phyloP scores from a whole-genome alignment of 2,113 vertebrate genomes.

The Dromiciops gliroides region DNA sequence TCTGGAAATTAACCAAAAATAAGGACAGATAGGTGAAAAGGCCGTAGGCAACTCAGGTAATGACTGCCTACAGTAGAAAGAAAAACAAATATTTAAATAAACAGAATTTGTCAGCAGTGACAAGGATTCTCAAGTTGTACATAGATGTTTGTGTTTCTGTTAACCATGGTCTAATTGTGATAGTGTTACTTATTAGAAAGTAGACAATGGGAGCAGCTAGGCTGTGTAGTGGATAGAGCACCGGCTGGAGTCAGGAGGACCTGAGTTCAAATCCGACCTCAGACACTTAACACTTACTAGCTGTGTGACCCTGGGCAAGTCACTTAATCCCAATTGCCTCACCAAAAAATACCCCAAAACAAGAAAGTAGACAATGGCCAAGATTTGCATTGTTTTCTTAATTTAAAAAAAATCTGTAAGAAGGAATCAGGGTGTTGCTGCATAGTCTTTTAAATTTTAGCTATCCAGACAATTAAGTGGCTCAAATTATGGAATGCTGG shows the following conservation, averaged over 20 bases:
- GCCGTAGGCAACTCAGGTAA: not conserved
- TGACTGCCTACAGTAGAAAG: slow-evolving; percentile 31
- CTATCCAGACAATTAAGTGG: not conserved
- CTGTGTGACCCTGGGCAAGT: too few species aligned
- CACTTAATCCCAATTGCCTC: too few species aligned
- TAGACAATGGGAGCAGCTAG: not conserved
- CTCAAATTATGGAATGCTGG: not conserved
- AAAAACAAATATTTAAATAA: slow-evolving; percentile 59
- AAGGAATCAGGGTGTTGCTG: not conserved
- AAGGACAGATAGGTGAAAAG: not conserved
- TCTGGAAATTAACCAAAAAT: slow-evolving; percentile 26
- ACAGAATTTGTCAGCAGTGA: slow-evolving; percentile 3
- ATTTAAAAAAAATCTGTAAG: not conserved
- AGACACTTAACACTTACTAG: too few species aligned
- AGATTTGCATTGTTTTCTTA: not conserved
- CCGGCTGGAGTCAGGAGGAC: too few species aligned
- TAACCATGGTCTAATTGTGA: slow-evolving; percentile 10
- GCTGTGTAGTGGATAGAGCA: too few species aligned
- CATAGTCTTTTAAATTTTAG: not conserved
- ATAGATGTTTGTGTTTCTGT: slow-evolving; percentile 35
- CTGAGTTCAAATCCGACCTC: too few species aligned
- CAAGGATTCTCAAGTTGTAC: slow-evolving; percentile 30
- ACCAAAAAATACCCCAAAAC: too few species aligned
- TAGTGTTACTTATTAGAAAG: not conserved
- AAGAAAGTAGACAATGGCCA: not conserved